Evolutionary conservation across 2,888 invertebrate genomes (phyloP).

Genomic region (Lymantria dispar): DNA sequence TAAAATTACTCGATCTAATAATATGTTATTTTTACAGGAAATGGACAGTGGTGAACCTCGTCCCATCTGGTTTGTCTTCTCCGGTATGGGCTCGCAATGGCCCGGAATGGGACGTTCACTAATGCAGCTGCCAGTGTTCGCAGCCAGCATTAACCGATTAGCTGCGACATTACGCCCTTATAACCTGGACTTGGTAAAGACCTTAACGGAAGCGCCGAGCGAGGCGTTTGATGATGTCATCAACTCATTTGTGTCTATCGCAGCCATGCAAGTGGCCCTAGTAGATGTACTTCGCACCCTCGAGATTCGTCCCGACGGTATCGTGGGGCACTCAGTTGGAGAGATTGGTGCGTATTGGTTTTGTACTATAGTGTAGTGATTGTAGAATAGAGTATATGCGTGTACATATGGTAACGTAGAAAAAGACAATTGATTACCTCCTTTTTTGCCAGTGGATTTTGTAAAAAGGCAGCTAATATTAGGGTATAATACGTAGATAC

Average conservation of each 20-base stretch:
- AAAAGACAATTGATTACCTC: too few relatives aligned
- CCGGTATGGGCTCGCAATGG: slow-evolving; percentile 99
- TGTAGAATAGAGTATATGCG: not conserved
- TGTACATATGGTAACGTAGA: not conserved
- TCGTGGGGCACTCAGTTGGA: slow-evolving; percentile 97
- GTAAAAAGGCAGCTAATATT: too few relatives aligned
- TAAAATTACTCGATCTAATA: not conserved
- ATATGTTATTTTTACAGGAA: slow-evolving; percentile 38
- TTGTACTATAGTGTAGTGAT: slow-evolving; percentile 7
- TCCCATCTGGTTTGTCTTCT: slow-evolving; percentile 97
- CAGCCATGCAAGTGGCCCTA: slow-evolving; percentile 97
- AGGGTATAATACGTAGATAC: too few relatives aligned
- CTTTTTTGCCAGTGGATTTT: too few relatives aligned
- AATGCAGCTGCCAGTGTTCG: slow-evolving; percentile 91
- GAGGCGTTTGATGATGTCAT: slow-evolving; percentile 92
- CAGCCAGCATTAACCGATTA: slow-evolving; percentile 88
- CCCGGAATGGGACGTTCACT: slow-evolving; percentile 95
- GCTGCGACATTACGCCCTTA: slow-evolving; percentile 89
- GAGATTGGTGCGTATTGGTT: slow-evolving; percentile 84
- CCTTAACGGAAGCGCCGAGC: slow-evolving; percentile 89
- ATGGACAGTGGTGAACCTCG: slow-evolving; percentile 77
- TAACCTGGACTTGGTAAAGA: slow-evolving; percentile 91
- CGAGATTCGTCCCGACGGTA: slow-evolving; percentile 94
- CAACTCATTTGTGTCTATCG: slow-evolving; percentile 96
- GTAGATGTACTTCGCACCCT: slow-evolving; percentile 91